Conservation (phyloP, 1,140 invertebrate genomes). For the Reticulitermes speratus region DNA sequence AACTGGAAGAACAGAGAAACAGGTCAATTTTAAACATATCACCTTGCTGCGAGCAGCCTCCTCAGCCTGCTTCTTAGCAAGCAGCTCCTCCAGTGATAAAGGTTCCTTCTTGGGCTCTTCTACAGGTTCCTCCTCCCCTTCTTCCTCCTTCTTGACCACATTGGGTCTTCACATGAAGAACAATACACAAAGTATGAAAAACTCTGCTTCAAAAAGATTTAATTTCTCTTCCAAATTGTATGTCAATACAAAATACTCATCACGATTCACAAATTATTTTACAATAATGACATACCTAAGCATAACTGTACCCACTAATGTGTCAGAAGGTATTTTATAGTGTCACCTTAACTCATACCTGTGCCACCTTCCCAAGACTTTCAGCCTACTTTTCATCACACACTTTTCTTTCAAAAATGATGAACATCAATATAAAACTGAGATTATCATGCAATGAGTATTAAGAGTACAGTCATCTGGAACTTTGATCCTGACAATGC, state of each 20-base stretch:
- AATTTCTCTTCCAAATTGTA: slow-evolving; percentile 43
- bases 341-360: no score
- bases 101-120: slow-evolving; percentile 75
- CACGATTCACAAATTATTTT: neutral
- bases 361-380: no score
- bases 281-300: no score
- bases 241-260: neutral
- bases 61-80: slow-evolving; percentile 95
- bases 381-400: no score
- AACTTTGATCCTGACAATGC: no score
- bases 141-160: slow-evolving; percentile 33
- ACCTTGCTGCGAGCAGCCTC: slow-evolving; percentile 87
- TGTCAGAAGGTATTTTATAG: no score
- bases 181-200: slow-evolving; percentile 36
- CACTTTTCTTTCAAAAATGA: no score
- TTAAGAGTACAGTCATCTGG: no score
- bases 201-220: slow-evolving; percentile 44
- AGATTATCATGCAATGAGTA: no score
- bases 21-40: slow-evolving; percentile 20
- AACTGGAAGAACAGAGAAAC: neutral
- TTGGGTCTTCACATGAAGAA: neutral
- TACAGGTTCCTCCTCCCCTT: slow-evolving; percentile 43
- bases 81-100: slow-evolving; percentile 90
- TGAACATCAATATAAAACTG: no score
- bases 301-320: no score